A percentile compares a stretch with the other conserved stretches of the same genome.
Conservation (phyloP, 2,113 vertebrate species). For the Hypanus sabinus region DNA sequence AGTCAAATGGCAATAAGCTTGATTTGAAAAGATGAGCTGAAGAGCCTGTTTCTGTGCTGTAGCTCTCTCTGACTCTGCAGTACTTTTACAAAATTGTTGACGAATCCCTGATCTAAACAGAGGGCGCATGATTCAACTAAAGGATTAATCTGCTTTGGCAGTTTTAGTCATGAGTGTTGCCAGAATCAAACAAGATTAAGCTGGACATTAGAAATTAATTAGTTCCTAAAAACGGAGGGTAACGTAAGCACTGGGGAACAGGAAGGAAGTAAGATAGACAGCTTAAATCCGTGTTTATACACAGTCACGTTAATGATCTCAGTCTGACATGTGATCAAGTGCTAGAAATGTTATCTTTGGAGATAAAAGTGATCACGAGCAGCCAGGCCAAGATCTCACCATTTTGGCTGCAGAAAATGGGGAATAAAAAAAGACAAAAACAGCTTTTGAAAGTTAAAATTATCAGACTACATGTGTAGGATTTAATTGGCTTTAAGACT, state of each 20-base stretch:
- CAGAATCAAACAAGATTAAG: background rate
- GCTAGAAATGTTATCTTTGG: background rate
- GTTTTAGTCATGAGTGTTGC: background rate
- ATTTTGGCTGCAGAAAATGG: background rate
- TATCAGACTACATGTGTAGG: background rate
- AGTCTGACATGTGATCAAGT: background rate
- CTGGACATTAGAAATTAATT: slow-evolving; percentile 21
- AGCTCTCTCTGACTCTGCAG: no score
- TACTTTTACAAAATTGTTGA: background rate
- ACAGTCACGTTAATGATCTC: slow-evolving; percentile 2
- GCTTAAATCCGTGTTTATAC: background rate
- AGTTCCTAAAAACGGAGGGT: background rate
- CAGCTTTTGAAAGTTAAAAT: background rate
- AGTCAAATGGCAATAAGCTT: no score
- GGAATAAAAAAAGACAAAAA: background rate
- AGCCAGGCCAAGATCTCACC: background rate
- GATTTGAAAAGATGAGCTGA: no score
- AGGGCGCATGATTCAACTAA: background rate
- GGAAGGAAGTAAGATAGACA: background rate
- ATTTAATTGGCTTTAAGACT: background rate
- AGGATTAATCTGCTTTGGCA: background rate
- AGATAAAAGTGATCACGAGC: background rate
- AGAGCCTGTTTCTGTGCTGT: no score
- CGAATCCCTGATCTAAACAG: background rate
- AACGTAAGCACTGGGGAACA: background rate